Conservation (phyloP, 1,140 invertebrate genomes). For the Venustaconcha ellipsiformis region DNA sequence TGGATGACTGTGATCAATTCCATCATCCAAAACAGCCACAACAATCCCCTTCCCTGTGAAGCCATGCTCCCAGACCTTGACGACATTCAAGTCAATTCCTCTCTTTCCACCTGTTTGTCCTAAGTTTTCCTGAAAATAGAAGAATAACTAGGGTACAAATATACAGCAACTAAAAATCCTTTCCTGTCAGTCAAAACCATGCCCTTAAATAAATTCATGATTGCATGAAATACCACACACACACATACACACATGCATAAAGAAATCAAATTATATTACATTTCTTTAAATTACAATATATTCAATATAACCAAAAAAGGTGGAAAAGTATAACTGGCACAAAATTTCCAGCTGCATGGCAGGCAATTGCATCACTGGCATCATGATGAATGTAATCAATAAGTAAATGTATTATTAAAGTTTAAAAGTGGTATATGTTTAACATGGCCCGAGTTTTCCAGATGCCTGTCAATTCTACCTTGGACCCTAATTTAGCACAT, state of each 20-base stretch:
- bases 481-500: no score
- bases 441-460: no score
- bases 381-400: no score
- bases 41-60: slow-evolving; percentile 66
- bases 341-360: no score
- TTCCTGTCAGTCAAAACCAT: neutral
- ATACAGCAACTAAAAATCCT: neutral
- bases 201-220: neutral
- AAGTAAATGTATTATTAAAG: no score
- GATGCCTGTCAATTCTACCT: no score
- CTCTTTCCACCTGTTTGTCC: slow-evolving; percentile 61
- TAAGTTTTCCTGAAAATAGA: slow-evolving; percentile 57
- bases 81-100: slow-evolving; percentile 69
- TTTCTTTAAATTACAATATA: neutral
- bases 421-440: no score
- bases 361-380: no score
- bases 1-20: slow-evolving; percentile 67
- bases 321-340: no score
- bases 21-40: slow-evolving; percentile 69
- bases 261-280: neutral
- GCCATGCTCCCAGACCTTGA: slow-evolving; percentile 65
- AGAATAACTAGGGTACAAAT: neutral
- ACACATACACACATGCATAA: neutral
- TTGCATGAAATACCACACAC: neutral
- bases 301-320: no score